These are phyloP conservation scores for Drosophila pandora DNA, from an alignment of 1,140 invertebrate species.

Conservation along the genomic window DNA sequence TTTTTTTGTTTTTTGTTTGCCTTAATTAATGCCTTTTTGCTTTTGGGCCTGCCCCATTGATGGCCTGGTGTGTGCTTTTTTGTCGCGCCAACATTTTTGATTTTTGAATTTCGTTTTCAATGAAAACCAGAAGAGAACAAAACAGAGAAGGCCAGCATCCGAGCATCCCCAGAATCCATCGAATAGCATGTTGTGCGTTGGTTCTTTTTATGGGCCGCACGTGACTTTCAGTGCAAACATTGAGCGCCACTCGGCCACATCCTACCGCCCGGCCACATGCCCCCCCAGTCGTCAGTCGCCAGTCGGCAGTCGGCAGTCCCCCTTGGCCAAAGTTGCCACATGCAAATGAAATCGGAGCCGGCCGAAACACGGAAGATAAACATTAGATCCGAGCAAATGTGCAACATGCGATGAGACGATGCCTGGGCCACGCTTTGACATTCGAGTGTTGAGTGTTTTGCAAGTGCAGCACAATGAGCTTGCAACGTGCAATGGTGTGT, in stretches of 20 bases:
- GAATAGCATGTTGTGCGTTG: slow-evolving; percentile 64
- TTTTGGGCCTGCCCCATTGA: slow-evolving; percentile 71
- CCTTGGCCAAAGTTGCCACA: slow-evolving; percentile 9
- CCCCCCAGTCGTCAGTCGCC: neutral
- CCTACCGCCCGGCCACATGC: slow-evolving; percentile 1
- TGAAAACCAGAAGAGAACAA: slow-evolving; percentile 46
- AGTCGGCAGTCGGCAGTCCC: too few species aligned
- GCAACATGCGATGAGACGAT: slow-evolving; percentile 50
- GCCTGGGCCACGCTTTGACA: slow-evolving; percentile 48
- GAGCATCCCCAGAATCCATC: neutral
- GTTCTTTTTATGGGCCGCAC: slow-evolving; percentile 71
- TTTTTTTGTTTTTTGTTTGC: slow-evolving; percentile 42
- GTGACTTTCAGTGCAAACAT: slow-evolving; percentile 71
- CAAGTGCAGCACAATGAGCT: slow-evolving; percentile 25
- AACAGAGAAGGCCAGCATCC: slow-evolving; percentile 3
- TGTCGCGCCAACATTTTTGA: slow-evolving; percentile 65
- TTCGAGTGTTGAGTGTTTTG: slow-evolving; percentile 6
- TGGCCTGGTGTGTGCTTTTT: slow-evolving; percentile 42
- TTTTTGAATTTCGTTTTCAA: slow-evolving; percentile 76
- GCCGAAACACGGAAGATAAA: slow-evolving; percentile 73
- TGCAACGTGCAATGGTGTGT: neutral
- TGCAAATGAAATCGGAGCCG: slow-evolving; percentile 59
- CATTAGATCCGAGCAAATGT: slow-evolving; percentile 61
- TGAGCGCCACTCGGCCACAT: slow-evolving; percentile 76
- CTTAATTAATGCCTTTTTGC: slow-evolving; percentile 71